Evolutionary conservation across 2,113 vertebrate species (phyloP).

Genomic region (Pholis gunnellus): DNA sequence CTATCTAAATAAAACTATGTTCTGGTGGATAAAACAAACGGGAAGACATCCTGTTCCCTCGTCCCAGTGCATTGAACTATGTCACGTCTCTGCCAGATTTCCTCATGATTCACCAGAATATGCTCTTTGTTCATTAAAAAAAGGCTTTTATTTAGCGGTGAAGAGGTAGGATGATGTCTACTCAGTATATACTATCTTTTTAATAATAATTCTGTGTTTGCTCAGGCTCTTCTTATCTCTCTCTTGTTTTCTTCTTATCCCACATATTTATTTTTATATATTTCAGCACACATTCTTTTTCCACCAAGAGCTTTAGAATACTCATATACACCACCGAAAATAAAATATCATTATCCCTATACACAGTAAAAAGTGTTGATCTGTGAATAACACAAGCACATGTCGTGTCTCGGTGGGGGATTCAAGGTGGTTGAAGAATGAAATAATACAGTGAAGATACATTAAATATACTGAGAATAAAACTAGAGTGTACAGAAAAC

Average conservation of each 20-base stretch:
- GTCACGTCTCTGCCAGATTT: not conserved
- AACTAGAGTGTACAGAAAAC: not conserved
- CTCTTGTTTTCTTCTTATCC: not conserved
- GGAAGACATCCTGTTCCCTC: no score
- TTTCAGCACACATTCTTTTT: not conserved
- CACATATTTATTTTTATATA: not conserved
- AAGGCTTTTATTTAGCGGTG: not conserved
- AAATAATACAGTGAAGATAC: not conserved
- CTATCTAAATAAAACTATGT: no score
- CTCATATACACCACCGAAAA: not conserved
- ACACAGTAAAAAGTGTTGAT: not conserved
- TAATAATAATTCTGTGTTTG: not conserved
- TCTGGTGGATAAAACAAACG: not conserved
- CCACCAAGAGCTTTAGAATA: not conserved
- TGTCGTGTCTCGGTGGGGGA: not conserved
- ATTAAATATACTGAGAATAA: conserved; percentile 2
- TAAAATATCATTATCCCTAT: not conserved
- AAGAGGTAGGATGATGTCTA: not conserved
- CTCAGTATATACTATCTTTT: not conserved
- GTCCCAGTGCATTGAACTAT: not conserved
- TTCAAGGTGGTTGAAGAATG: not conserved
- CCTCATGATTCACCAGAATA: not conserved
- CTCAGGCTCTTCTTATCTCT: not conserved
- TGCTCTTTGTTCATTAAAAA: not conserved
- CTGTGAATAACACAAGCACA: conserved; percentile 1